Base-by-base conservation (phyloP, 1,140 invertebrate genomes). In the Trachymyrmex septentrionalis region DNA sequence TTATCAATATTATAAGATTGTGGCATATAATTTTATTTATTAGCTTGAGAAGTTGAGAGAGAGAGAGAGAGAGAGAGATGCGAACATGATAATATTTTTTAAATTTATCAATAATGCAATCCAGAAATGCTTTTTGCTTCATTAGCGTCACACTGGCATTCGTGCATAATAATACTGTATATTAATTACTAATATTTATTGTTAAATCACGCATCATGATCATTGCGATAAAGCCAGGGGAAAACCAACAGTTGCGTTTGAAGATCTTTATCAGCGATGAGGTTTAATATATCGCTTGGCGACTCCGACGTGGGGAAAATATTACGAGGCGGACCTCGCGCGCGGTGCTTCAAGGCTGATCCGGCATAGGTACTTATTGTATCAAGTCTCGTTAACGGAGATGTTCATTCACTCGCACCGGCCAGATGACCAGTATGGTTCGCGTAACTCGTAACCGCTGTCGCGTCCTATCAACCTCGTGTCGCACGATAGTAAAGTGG, bases 361-460 rank as follows among this genome's bases (percentile, higher is more conserved):
- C 89, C 87, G 87, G 87, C 90, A 85, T 93, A 93, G 93, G 94
- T 95, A 95, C 93, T 95, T 95, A 95, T 95, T 95, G 93, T 95
- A 95, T 95, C 94, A 95, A 95, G 94, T 92, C 94, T 95, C 88
- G 93, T 95, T 95, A 95, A 94, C 93, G 86, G 90, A 93, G 91
- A 92, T 94, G 93, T 95, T 94, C 93, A 94, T 95, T 95, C 94
- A 93, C 93, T 95, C 91, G 88, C 71, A 78, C 48, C 69, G 72
- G 21, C 71, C 89, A 85, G 86, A 92, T 91, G 89, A 85, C 87
- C 87, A 91, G 90, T 92, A 69, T 66, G 67, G 61, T 84, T 84
- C 73, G 87, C 86, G 88, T 91, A 87, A 90, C 89, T 88, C 66
- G 73, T 61, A 19, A 57, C 88, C 86, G 73, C 77, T 91, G 77